These are phyloP conservation scores for Cryptoprocta ferox DNA, from an alignment of 2,797 vertebrate genomes.

Conservation along the genomic window DNA sequence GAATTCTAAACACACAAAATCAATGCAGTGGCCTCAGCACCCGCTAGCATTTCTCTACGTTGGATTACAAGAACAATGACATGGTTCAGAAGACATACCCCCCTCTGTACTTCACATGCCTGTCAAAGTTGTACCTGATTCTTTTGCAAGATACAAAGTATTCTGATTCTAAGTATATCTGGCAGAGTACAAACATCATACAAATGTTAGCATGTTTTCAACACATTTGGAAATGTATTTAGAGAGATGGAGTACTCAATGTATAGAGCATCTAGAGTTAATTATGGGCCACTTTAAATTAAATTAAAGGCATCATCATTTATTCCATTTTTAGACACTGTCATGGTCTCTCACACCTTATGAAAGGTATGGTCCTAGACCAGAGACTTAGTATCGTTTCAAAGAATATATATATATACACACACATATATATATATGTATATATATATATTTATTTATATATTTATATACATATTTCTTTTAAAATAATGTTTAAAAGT, in stretches of 20 bases:
- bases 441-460: background rate
- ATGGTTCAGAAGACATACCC: slow-evolving; percentile 48
- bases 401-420: slow-evolving; percentile 6
- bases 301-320: slow-evolving; percentile 82
- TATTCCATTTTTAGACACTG: slow-evolving; percentile 78
- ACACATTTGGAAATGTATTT: slow-evolving; percentile 62
- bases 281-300: slow-evolving; percentile 76
- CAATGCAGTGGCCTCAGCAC: slow-evolving; percentile 72
- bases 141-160: slow-evolving; percentile 67
- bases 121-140: slow-evolving; percentile 53
- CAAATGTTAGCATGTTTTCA: slow-evolving; percentile 80
- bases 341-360: slow-evolving; percentile 85
- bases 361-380: slow-evolving; percentile 86
- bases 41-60: slow-evolving; percentile 55
- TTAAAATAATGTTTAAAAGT: slow-evolving; percentile 84
- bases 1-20: slow-evolving; percentile 73
- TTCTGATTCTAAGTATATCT: slow-evolving; percentile 72
- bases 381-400: slow-evolving; percentile 66
- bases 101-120: slow-evolving; percentile 60
- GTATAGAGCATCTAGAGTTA: slow-evolving; percentile 66
- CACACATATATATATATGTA: background rate
- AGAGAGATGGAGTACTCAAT: slow-evolving; percentile 68
- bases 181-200: slow-evolving; percentile 76
- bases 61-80: slow-evolving; percentile 58
- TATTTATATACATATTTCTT: slow-evolving; percentile 70